A percentile compares a stretch with the other conserved stretches of the same genome.
phyloP scores from a whole-genome alignment of 2,888 invertebrate genomes.

The Hylaea fasciaria region DNA sequence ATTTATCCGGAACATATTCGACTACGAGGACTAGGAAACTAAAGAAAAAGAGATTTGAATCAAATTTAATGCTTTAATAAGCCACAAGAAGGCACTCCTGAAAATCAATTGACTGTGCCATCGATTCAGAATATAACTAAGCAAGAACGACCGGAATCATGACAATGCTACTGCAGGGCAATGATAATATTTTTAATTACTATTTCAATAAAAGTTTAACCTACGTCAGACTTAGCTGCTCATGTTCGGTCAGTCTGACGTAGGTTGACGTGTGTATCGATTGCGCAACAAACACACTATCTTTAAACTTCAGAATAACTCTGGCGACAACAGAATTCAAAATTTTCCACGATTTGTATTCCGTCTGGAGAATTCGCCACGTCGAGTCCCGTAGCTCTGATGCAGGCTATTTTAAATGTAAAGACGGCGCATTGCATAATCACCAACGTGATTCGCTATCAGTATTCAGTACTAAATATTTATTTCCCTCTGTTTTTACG shows the following conservation, averaged over 20 bases:
- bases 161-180: too few relatives aligned
- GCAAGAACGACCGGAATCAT: too few relatives aligned
- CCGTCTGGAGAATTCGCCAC: conserved; percentile 77
- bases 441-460: conserved; percentile 79
- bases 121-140: too few relatives aligned
- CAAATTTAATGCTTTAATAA: neutral
- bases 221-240: too few relatives aligned
- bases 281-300: conserved; percentile 41
- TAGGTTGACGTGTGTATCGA: conserved; percentile 20
- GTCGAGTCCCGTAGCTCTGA: conserved; percentile 73
- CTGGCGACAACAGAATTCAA: conserved; percentile 68
- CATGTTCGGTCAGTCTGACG: too few relatives aligned
- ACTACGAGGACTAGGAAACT: conserved; percentile 15
- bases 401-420: conserved; percentile 82
- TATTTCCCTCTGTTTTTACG: conserved; percentile 71
- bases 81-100: neutral
- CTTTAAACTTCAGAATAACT: conserved; percentile 58
- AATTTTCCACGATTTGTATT: conserved; percentile 82
- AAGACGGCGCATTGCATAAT: conserved; percentile 81
- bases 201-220: too few relatives aligned
- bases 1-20: conserved; percentile 27
- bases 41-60: conserved; percentile 7
- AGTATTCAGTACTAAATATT: conserved; percentile 80
- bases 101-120: too few relatives aligned
- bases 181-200: too few relatives aligned